phyloP scores from a whole-genome alignment of 2,888 invertebrate genomes.

The Bembecia ichneumoniformis region DNA sequence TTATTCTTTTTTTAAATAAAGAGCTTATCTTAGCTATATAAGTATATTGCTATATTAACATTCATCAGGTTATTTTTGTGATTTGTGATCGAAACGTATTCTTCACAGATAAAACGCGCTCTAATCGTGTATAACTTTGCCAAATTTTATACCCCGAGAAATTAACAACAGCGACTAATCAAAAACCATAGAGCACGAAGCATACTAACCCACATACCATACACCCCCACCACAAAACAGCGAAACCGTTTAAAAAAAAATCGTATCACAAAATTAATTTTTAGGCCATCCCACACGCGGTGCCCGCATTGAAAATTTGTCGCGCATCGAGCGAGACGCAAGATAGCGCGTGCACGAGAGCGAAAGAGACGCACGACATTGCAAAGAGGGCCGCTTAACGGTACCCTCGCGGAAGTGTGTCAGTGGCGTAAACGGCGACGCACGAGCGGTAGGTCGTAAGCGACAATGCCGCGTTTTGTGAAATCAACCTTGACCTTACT shows the following conservation, averaged over 20 bases:
- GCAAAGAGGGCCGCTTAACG: constrained; percentile 67
- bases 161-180: not conserved
- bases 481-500: constrained; percentile 55
- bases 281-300: constrained; percentile 64
- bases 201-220: constrained; percentile 43
- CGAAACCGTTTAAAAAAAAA: constrained; percentile 28
- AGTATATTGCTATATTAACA: no score
- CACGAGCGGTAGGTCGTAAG: constrained; percentile 42
- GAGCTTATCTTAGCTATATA: no score
- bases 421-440: constrained; percentile 59
- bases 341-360: constrained; percentile 46
- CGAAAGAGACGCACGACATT: constrained; percentile 54
- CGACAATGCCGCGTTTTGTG: constrained; percentile 20
- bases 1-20: no score
- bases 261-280: constrained; percentile 65
- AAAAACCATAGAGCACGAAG: constrained; percentile 28
- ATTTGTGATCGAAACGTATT: no score
- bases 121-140: no score
- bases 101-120: no score
- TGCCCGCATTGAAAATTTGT: constrained; percentile 70
- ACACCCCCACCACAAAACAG: constrained; percentile 15
- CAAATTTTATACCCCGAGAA: not conserved
- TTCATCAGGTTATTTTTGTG: no score
- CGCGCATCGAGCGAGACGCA: constrained; percentile 52
- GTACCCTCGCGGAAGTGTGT: constrained; percentile 69